Percentiles rank a stretch among this genome's conserved stretches.
Conservation (phyloP, 2,797 vertebrate species). For the Rousettus madagascariensis region DNA sequence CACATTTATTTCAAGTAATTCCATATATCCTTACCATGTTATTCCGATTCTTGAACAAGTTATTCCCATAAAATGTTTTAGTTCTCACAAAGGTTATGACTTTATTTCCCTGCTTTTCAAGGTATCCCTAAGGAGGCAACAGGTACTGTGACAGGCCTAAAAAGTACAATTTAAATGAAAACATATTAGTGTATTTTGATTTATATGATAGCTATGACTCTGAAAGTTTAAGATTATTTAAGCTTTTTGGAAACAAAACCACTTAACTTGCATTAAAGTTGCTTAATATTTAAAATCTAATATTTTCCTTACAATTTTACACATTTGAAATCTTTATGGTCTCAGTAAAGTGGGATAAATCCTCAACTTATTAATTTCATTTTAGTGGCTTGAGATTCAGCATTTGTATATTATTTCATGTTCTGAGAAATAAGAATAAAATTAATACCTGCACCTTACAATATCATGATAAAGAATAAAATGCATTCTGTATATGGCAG, state of each 20-base stretch:
- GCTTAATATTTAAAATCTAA: constrained; percentile 26
- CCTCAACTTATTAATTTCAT: constrained; percentile 39
- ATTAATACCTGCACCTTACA: not conserved
- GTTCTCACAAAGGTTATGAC: not conserved
- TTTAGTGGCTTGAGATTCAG: constrained; percentile 26
- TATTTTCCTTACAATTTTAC: constrained; percentile 17
- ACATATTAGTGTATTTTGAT: not conserved
- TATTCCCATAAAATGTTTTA: not conserved
- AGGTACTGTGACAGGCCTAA: not conserved
- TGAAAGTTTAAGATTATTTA: not conserved
- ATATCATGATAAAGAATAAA: constrained; percentile 13
- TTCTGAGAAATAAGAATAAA: constrained; percentile 30
- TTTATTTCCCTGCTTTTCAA: constrained; percentile 29
- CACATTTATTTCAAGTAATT: not conserved
- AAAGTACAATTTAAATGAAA: not conserved
- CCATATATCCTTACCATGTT: not conserved
- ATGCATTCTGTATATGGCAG: not conserved
- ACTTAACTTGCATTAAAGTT: constrained; percentile 15
- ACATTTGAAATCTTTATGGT: constrained; percentile 11
- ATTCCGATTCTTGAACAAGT: not conserved
- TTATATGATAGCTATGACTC: not conserved
- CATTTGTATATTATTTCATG: not conserved
- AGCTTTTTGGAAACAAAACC: constrained; percentile 21
- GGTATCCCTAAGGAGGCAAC: not conserved
- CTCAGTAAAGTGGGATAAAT: not conserved